A percentile compares a stretch with the other conserved stretches of the same genome.
phyloP scores from a whole-genome alignment of 2,113 vertebrate genomes.

The Thamnaconus septentrionalis region DNA sequence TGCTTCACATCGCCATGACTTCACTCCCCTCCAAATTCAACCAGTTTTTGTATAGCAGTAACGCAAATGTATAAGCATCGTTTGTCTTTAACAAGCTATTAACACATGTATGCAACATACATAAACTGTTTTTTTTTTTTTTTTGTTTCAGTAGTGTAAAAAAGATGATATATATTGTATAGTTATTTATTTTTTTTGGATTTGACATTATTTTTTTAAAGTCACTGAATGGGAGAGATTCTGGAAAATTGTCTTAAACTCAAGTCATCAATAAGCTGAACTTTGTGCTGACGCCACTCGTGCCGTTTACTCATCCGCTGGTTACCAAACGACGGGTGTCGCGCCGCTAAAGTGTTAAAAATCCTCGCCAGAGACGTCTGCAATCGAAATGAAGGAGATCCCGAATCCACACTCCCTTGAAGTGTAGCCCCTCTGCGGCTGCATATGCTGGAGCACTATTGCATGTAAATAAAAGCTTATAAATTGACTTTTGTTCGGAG shows the following conservation, averaged over 20 bases:
- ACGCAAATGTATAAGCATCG: slow-evolving; percentile 66
- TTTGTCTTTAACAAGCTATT: slow-evolving; percentile 77
- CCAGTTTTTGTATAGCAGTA: slow-evolving; percentile 67
- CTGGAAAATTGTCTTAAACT: slow-evolving; percentile 68
- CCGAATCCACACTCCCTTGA: slow-evolving; percentile 59
- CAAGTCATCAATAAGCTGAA: slow-evolving; percentile 71
- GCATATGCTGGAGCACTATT: slow-evolving; percentile 76
- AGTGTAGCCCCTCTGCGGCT: slow-evolving; percentile 55
- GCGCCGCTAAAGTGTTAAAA: slow-evolving; percentile 70
- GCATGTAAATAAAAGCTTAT: slow-evolving; percentile 82
- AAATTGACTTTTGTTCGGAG: neutral
- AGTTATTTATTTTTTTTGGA: slow-evolving; percentile 75
- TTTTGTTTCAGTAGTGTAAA: slow-evolving; percentile 62
- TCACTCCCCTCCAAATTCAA: slow-evolving; percentile 22
- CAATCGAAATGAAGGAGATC: slow-evolving; percentile 77
- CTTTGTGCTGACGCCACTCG: slow-evolving; percentile 62
- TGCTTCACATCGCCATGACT: slow-evolving; percentile 18
- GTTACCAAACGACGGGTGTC: slow-evolving; percentile 66
- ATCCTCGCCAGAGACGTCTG: slow-evolving; percentile 62
- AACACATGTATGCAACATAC: slow-evolving; percentile 74
- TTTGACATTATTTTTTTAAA: slow-evolving; percentile 70
- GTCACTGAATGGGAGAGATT: slow-evolving; percentile 75
- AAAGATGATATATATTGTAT: slow-evolving; percentile 77
- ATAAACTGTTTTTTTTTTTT: slow-evolving; percentile 13
- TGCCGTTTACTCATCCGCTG: slow-evolving; percentile 63